Conservation (phyloP, 1,140 invertebrate species). For the Drosophila neocordata region DNA sequence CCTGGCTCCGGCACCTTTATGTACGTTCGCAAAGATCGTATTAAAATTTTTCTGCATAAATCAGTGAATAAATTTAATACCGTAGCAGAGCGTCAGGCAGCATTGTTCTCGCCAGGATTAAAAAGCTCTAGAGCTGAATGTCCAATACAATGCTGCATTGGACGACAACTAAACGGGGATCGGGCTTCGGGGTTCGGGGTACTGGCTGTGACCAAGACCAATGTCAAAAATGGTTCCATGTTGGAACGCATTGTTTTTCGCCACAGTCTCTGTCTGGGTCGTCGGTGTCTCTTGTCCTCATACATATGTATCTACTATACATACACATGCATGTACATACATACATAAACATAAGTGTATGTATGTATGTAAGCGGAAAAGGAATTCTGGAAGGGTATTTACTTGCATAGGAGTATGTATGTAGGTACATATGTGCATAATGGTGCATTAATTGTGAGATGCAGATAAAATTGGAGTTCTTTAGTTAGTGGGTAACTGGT, state of each 20-base stretch:
- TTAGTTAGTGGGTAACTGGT: not conserved
- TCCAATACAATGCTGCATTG: constrained; percentile 7
- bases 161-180: not conserved
- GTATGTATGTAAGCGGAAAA: not conserved
- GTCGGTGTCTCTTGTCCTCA: not conserved
- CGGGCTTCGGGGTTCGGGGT: no score
- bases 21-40: constrained; percentile 15
- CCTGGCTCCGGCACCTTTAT: constrained; percentile 8
- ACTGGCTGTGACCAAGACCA: not conserved
- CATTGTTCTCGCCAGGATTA: constrained; percentile 22
- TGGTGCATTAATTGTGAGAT: constrained; percentile 15
- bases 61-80: constrained; percentile 20
- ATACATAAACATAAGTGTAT: constrained; percentile 6
- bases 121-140: constrained; percentile 10
- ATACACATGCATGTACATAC: constrained; percentile 3
- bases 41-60: constrained; percentile 22
- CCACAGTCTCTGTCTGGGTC: not conserved
- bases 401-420: not conserved
- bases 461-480: not conserved
- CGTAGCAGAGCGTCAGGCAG: constrained; percentile 13
- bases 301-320: constrained; percentile 1
- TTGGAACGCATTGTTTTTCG: constrained; percentile 13
- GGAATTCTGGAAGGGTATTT: not conserved
- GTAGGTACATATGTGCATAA: not conserved
- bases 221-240: constrained; percentile 9